Conservation (phyloP, 2,113 vertebrate species). For the Mustelus asterias region DNA sequence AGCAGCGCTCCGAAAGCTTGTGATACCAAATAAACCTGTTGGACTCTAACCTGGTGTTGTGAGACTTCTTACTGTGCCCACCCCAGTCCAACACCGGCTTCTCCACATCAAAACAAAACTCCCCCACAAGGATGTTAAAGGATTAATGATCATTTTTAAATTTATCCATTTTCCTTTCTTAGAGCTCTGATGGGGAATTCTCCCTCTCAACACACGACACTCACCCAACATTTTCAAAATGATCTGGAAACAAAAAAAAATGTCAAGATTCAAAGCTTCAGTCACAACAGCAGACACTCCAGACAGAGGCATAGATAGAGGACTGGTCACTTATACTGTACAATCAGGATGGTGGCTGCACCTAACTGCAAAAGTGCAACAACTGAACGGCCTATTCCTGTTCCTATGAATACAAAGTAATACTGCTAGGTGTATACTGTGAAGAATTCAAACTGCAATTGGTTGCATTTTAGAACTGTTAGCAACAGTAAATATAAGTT, state of each 20-base stretch:
- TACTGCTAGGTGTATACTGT: conserved; percentile 12
- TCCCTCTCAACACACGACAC: not conserved
- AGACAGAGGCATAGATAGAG: not conserved
- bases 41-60: too few relatives aligned
- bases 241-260: not conserved
- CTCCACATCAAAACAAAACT: not conserved
- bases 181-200: conserved; percentile 17
- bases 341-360: not conserved
- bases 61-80: too few relatives aligned
- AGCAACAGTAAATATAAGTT: not conserved
- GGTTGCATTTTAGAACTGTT: conserved; percentile 1
- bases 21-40: too few relatives aligned
- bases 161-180: not conserved
- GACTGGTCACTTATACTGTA: not conserved
- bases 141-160: not conserved
- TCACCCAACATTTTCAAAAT: not conserved
- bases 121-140: not conserved
- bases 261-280: conserved; percentile 37
- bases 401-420: conserved; percentile 17
- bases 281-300: not conserved
- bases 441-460: not conserved
- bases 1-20: too few relatives aligned
- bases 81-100: too few relatives aligned
- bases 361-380: not conserved
- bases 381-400: not conserved